phyloP scores from a whole-genome alignment of 1,140 invertebrate genomes.

The Bradynema listronoti region DNA sequence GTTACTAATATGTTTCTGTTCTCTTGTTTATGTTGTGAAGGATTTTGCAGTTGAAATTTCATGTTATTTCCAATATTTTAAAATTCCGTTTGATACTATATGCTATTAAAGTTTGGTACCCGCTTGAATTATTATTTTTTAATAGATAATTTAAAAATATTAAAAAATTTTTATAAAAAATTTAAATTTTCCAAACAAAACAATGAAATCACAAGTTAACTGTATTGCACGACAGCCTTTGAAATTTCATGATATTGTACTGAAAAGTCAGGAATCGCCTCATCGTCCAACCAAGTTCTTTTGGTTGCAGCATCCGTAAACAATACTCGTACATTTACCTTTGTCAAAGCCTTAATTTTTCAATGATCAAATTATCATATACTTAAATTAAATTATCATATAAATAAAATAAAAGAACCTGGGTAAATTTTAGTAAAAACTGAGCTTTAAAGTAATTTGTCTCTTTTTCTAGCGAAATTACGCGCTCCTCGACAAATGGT shows the following conservation, averaged over 20 bases:
- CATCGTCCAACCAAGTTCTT: slow-evolving; percentile 9
- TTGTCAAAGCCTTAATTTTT: neutral
- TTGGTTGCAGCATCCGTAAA: slow-evolving; percentile 16
- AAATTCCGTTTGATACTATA: too few relatives aligned
- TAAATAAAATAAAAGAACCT: neutral
- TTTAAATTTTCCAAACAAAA: too few relatives aligned
- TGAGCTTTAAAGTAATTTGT: slow-evolving; percentile 18
- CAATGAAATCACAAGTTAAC: too few relatives aligned
- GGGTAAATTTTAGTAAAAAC: slow-evolving; percentile 15
- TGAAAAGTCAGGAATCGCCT: slow-evolving; percentile 16
- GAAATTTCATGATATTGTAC: slow-evolving; percentile 10
- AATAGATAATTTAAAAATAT: too few relatives aligned
- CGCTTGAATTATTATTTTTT: too few relatives aligned
- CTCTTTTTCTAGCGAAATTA: neutral
- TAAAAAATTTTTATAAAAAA: too few relatives aligned
- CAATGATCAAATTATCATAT: neutral
- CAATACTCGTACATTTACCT: neutral
- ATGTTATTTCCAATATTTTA: too few relatives aligned
- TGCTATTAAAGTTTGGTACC: too few relatives aligned
- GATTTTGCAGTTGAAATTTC: too few relatives aligned
- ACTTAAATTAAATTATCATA: neutral
- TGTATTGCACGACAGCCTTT: too few relatives aligned
- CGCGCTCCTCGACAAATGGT: neutral
- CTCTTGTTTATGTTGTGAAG: too few relatives aligned
- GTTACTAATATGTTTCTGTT: too few relatives aligned